Evolutionary conservation across 2,113 vertebrate species (phyloP).

Genomic region (Zeus faber): DNA sequence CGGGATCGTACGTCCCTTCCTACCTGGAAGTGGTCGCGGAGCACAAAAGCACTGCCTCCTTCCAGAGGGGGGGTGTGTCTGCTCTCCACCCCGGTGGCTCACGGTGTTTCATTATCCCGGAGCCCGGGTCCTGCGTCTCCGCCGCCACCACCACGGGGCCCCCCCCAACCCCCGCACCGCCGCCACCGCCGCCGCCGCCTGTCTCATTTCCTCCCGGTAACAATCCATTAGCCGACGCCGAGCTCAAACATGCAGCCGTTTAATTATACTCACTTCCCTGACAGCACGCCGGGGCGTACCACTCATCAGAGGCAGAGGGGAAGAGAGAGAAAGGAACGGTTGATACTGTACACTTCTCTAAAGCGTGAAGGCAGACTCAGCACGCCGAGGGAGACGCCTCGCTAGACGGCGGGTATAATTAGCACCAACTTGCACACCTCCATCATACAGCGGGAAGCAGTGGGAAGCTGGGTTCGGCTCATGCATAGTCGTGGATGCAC

Average conservation of each 20-base stretch:
- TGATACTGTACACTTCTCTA: constrained; percentile 6
- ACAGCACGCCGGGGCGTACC: constrained; percentile 57
- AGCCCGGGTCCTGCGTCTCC: too few relatives aligned
- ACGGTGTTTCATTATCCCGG: constrained; percentile 66
- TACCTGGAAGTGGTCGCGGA: constrained; percentile 45
- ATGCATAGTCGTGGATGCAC: too few relatives aligned
- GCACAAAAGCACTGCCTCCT: constrained; percentile 62
- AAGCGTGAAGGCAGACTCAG: not conserved
- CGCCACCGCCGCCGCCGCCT: constrained; percentile 52
- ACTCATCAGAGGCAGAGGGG: constrained; percentile 58
- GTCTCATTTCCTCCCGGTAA: constrained; percentile 68
- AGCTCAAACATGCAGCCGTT: constrained; percentile 70
- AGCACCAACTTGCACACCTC: too few relatives aligned
- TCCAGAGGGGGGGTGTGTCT: constrained; percentile 50
- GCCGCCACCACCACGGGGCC: constrained; percentile 49
- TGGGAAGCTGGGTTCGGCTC: too few relatives aligned
- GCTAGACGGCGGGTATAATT: too few relatives aligned
- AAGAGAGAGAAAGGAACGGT: constrained; percentile 25
- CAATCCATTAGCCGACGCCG: constrained; percentile 69
- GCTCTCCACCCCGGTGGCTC: constrained; percentile 47
- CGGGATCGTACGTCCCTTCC: constrained; percentile 38
- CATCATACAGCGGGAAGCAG: too few relatives aligned
- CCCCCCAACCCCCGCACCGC: constrained; percentile 46
- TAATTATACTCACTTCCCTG: constrained; percentile 72
- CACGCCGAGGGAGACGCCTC: too few relatives aligned